phyloP scores from a whole-genome alignment of 2,113 vertebrate species.

The Sclerurus mexicanus region DNA sequence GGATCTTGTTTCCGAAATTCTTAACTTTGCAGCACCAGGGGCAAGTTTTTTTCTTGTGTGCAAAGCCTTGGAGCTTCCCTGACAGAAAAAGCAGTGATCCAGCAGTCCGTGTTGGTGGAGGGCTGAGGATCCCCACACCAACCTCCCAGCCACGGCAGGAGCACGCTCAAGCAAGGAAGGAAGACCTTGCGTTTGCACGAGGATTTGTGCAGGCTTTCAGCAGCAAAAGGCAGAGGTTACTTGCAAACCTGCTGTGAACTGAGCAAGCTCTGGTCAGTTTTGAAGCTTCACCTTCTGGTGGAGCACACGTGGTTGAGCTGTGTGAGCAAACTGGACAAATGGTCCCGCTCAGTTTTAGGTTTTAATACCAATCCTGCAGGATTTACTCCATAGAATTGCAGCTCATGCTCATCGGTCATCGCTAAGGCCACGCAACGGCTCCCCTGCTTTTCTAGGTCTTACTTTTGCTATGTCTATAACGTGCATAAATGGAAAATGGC shows the following conservation, averaged over 20 bases:
- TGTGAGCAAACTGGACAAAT: neutral
- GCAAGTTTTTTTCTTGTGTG: neutral
- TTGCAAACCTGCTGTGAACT: neutral
- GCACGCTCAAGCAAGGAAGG: neutral
- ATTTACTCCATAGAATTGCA: neutral
- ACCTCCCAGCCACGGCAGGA: neutral
- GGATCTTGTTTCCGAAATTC: neutral
- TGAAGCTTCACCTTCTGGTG: neutral
- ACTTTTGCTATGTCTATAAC: neutral
- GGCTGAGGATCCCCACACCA: accelerated
- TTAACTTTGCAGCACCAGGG: neutral
- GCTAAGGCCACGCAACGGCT: neutral
- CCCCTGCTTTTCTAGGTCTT: neutral
- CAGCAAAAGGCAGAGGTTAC: neutral
- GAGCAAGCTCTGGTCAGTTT: accelerated
- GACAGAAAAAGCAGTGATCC: neutral
- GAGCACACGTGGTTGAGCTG: accelerated
- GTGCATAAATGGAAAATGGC: neutral
- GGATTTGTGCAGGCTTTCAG: neutral
- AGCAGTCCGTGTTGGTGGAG: accelerated
- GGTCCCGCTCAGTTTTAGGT: neutral
- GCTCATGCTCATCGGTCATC: neutral
- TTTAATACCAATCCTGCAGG: neutral
- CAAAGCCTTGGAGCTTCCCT: neutral
- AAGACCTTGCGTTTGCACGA: accelerated